Conservation (phyloP, 2,888 invertebrate species). For the Buathra laborator region DNA sequence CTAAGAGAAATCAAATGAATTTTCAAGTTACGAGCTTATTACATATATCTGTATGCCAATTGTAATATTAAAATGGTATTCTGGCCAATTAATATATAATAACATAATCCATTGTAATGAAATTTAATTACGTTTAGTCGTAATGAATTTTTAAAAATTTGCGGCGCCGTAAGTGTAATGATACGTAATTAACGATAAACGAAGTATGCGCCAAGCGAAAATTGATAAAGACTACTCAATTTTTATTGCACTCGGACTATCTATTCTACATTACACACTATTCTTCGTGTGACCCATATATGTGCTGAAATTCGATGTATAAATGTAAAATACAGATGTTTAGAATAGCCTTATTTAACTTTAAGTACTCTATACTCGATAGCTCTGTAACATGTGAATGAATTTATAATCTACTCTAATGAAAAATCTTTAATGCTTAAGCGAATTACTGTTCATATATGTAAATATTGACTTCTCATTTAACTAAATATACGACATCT, state of each 20-base stretch:
- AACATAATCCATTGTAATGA: constrained; percentile 15
- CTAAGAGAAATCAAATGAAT: background rate
- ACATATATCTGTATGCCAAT: constrained; percentile 48
- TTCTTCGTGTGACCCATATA: constrained; percentile 16
- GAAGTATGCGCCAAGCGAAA: background rate
- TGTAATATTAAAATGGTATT: constrained; percentile 27
- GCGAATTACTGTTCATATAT: constrained; percentile 67
- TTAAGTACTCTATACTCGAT: constrained; percentile 34
- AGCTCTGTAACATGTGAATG: constrained; percentile 31
- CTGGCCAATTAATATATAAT: constrained; percentile 7
- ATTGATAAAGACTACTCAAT: background rate
- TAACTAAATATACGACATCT: constrained; percentile 76
- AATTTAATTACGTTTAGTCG: background rate
- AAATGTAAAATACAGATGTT: constrained; percentile 77
- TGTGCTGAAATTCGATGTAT: constrained; percentile 72
- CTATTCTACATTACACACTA: constrained; percentile 18
- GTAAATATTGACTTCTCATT: constrained; percentile 72
- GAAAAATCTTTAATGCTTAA: constrained; percentile 50
- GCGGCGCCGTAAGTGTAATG: background rate
- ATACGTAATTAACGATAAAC: constrained; percentile 8
- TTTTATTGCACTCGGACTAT: constrained; percentile 37
- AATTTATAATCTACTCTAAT: constrained; percentile 48
- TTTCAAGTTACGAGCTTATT: constrained; percentile 57
- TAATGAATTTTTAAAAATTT: background rate
- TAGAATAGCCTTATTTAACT: constrained; percentile 26